These are phyloP conservation scores for Streptopelia turtur DNA, from an alignment of 2,797 vertebrate genomes.

Conservation along the genomic window DNA sequence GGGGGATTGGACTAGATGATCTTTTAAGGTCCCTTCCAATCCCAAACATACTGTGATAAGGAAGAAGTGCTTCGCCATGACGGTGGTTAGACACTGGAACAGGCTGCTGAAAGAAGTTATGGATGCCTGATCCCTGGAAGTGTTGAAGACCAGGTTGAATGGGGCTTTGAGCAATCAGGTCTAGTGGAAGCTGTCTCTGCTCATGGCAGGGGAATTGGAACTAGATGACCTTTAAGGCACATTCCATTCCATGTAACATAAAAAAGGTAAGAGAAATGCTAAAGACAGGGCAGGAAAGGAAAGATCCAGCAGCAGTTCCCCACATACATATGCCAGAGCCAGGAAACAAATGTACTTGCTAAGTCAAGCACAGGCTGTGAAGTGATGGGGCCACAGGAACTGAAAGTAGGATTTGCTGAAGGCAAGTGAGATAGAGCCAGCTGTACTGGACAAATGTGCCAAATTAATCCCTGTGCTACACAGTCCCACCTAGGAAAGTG, in stretches of 20 bases:
- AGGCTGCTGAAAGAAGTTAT: too few relatives aligned
- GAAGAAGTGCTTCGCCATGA: too few relatives aligned
- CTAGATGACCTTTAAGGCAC: too few relatives aligned
- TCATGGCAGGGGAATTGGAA: too few relatives aligned
- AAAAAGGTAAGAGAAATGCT: not conserved
- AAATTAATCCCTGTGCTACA: not conserved
- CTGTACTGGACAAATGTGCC: not conserved
- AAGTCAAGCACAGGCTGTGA: not conserved
- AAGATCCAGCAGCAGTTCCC: not conserved
- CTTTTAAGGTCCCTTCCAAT: too few relatives aligned
- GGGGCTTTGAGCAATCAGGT: too few relatives aligned
- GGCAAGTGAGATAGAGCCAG: not conserved
- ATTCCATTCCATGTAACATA: not conserved
- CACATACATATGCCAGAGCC: not conserved
- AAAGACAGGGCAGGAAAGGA: not conserved
- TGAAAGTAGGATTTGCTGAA: not conserved
- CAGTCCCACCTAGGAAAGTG: not conserved
- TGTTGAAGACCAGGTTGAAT: too few relatives aligned
- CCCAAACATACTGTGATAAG: too few relatives aligned
- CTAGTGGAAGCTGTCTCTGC: too few relatives aligned
- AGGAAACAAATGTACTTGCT: not conserved
- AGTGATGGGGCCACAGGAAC: not conserved
- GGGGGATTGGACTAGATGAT: too few relatives aligned
- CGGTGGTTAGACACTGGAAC: too few relatives aligned
- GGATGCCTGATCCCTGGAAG: too few relatives aligned